phyloP scores from a whole-genome alignment of 1,140 invertebrate genomes.

The Oreohelix idahoensis region DNA sequence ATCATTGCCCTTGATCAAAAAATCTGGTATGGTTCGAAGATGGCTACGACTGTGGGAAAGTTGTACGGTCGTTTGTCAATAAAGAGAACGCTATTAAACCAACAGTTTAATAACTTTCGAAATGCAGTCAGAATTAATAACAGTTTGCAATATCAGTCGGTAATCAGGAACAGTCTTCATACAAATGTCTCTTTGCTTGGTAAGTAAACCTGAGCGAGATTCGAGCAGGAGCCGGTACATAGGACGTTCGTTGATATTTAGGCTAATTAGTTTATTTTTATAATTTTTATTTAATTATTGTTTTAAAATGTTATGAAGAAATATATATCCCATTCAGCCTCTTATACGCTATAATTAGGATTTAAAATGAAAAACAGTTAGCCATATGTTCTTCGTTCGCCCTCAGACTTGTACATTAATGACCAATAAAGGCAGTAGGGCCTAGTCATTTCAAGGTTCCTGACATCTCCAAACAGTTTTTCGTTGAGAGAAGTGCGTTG shows the following conservation, averaged over 20 bases:
- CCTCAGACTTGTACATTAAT: too few species aligned
- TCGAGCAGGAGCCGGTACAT: background rate
- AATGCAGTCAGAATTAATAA: background rate
- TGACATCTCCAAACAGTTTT: too few species aligned
- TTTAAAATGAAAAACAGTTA: too few species aligned
- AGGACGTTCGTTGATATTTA: background rate
- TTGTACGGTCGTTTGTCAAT: background rate
- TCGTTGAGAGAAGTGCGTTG: too few species aligned
- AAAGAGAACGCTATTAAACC: background rate
- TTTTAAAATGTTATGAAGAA: too few species aligned
- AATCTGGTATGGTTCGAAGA: background rate
- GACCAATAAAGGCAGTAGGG: too few species aligned
- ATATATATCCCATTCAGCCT: too few species aligned
- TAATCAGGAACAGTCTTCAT: background rate
- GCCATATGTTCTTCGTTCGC: too few species aligned
- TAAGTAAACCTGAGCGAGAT: background rate
- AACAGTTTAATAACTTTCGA: background rate
- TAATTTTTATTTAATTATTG: background rate
- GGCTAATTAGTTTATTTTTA: background rate
- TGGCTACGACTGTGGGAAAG: background rate
- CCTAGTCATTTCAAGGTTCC: too few species aligned
- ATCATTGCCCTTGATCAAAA: background rate
- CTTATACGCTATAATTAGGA: too few species aligned
- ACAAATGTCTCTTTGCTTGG: constrained; percentile 8
- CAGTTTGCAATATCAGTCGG: background rate